Percentiles rank a stretch among this genome's conserved stretches.
phyloP scores from a whole-genome alignment of 2,797 vertebrate species.

The Pempheris klunzingeri region DNA sequence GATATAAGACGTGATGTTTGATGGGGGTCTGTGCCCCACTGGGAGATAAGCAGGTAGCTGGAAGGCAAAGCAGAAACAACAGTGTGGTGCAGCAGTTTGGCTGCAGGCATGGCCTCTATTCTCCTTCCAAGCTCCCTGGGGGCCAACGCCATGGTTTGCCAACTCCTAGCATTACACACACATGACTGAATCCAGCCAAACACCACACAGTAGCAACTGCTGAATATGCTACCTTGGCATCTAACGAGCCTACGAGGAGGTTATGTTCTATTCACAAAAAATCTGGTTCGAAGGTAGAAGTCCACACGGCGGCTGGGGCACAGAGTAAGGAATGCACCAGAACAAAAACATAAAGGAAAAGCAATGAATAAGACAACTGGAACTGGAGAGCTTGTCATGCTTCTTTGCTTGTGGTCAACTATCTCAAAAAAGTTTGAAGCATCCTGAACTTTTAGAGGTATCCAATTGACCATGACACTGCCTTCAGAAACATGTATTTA shows the following conservation, averaged over 20 bases:
- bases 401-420: constrained; percentile 1
- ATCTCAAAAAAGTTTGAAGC: constrained; percentile 7
- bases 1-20: not conserved
- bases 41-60: constrained; percentile 22
- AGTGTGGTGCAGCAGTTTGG: constrained; percentile 16
- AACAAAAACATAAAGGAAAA: not conserved
- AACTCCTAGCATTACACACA: constrained; percentile 25
- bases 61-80: constrained; percentile 6
- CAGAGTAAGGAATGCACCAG: not conserved
- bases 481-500: too few relatives aligned
- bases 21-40: not conserved
- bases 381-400: not conserved
- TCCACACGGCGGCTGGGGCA: not conserved
- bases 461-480: not conserved
- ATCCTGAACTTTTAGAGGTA: not conserved
- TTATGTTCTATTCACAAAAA: constrained; percentile 12
- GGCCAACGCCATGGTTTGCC: constrained; percentile 9
- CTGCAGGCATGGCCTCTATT: constrained; percentile 33
- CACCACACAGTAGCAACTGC: not conserved
- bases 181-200: constrained; percentile 15
- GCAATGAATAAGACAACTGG: not conserved
- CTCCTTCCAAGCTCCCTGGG: constrained; percentile 22
- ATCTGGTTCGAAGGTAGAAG: not conserved
- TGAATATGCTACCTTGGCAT: constrained; percentile 3
- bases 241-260: not conserved